phyloP scores from a whole-genome alignment of 1,140 invertebrate genomes.

The Halesus radiatus region DNA sequence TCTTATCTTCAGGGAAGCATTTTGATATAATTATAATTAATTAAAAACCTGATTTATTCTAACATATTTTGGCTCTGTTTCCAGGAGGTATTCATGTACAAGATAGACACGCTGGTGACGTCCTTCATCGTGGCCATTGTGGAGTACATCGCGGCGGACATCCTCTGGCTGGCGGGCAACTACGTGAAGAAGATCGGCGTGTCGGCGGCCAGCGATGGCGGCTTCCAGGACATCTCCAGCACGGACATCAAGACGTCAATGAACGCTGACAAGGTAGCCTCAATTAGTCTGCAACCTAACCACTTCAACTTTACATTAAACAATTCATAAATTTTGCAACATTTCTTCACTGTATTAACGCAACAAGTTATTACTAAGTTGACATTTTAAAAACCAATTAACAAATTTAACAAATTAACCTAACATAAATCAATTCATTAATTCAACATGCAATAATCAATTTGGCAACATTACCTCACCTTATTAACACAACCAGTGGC shows the following conservation, averaged over 20 bases:
- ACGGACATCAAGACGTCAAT: slow-evolving; percentile 97
- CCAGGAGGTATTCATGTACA: slow-evolving; percentile 93
- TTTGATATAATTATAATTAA: no score
- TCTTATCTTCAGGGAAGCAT: no score
- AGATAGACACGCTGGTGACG: slow-evolving; percentile 92
- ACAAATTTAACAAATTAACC: no score
- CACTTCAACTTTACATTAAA: no score
- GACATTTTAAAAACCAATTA: no score
- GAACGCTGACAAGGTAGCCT: slow-evolving; percentile 93
- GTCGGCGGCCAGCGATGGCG: slow-evolving; percentile 70
- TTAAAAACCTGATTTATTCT: not conserved
- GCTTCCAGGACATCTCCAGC: slow-evolving; percentile 84
- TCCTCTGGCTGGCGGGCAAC: slow-evolving; percentile 94
- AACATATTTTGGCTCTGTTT: slow-evolving; percentile 55
- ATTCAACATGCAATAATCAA: no score
- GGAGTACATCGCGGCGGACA: slow-evolving; percentile 96
- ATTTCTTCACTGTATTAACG: no score
- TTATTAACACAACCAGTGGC: no score
- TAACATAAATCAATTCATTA: no score
- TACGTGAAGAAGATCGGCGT: slow-evolving; percentile 90
- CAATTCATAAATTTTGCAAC: no score
- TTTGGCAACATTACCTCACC: no score
- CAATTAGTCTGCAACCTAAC: not conserved
- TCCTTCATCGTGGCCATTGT: slow-evolving; percentile 93
- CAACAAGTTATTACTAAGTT: no score